Base-by-base conservation (phyloP, 2,113 vertebrate genomes). In the Brachyhypopomus occidentalis region DNA sequence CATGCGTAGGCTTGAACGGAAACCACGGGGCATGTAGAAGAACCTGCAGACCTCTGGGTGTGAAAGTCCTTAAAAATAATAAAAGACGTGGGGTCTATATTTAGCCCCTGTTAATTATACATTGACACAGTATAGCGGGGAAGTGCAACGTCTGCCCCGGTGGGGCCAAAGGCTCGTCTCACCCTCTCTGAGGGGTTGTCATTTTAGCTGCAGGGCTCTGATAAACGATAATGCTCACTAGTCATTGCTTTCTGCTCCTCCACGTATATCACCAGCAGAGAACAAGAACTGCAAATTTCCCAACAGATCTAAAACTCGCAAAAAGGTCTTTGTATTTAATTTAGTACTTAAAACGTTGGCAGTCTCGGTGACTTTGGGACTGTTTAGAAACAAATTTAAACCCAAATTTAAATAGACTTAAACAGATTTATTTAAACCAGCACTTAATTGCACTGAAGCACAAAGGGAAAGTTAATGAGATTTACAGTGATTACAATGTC, bases 1-100 rank as follows among this genome's bases (percentile, higher is more conserved):
- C n/a, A n/a, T n/a, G n/a, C n/a, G n/a, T n/a, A n/a, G n/a, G n/a
- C n/a, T n/a, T n/a, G n/a, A n/a, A n/a, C n/a, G n/a, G n/a, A n/a
- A n/a, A n/a, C n/a, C n/a, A n/a, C n/a, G n/a, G n/a, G n/a, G n/a
- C 30, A 30, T 30, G 30, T 30, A 30, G 30, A 30, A 30, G 30
- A 30, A 84, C 83, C 59, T 67, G 62, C 81, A 84, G 56, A 71
- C 34, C 74, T 86, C 77, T 78, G 59, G 66, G 79, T 77, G 38
- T 22, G 41, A 60, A 71, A 59, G 22, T 64, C 41, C 20, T 60
- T 25, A 59, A 48, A 45, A 73, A 75, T 74, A 56, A 73, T 27
- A 14, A 71, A 48, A 52, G 38, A 41, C 11, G 22, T 58, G 27
- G 11, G 23, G 67, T 75, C 16, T 60, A 55, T 74, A 76, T 83